Base-by-base conservation (phyloP, 2,888 invertebrate species). In the Trisateles emortualis region DNA sequence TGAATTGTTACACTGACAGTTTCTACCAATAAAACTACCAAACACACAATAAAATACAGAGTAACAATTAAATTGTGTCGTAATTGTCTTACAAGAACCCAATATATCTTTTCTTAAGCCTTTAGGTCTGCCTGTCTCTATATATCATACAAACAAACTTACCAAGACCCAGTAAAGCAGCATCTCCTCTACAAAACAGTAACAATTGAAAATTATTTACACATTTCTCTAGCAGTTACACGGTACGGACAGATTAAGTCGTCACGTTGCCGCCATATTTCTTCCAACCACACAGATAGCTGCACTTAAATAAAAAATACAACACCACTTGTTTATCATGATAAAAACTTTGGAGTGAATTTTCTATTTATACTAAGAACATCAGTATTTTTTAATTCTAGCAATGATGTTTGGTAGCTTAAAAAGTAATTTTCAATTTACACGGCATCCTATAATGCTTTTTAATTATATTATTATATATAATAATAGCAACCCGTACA, bases 181-280 rank as follows among this genome's bases (percentile, higher is more conserved):
- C 11, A 16, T 10, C 5, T 42, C 22, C 36, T 40, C 9, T 36
- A 17, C 17, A 48, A 54, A 61, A 60, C 22, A 49, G 66, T 55
- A 59, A 52, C 53, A 57, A 66, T 72, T 74, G 72, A 74, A 78
- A 79, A 79, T 76, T 79, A 83, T 81, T 77, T 76, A 64, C 72
- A 79, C 82, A 79, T 83, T 78, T 74, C 64, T 62, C 69, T 48
- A 62, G 64, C 67, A 72, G 79, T 76, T 73, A 70, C 74, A 72
- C 67, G 35, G 35, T 64, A 71, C 64, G 64, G 74, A 78, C 75
- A 83, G 84, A 87, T 86, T 86, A 87, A 83, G 78, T 79, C 79
- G 75, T 83, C 88, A 87, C 88, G 88, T 85, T 64, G 56, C 43
- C 58, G 61, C 83, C 78, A 86, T 87, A 79, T 81, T 81, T 88